Conservation (phyloP, 2,113 vertebrate genomes). For the Machaerirhynchus nigripectus region DNA sequence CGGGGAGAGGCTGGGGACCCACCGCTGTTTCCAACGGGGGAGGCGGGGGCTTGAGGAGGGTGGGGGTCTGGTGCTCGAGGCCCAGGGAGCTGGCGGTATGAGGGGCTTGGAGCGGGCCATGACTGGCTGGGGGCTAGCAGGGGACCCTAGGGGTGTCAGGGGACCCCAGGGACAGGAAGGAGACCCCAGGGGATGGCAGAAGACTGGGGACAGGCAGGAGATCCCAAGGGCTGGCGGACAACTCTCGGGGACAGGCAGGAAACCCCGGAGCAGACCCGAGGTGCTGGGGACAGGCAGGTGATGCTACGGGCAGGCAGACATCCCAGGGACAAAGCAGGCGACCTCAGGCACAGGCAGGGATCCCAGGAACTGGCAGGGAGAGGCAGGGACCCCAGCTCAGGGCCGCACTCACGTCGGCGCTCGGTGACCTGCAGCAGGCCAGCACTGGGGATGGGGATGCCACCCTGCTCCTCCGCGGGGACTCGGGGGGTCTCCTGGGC, state of each 20-base stretch:
- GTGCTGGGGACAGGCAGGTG: neutral
- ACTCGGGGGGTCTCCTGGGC: constrained; percentile 73
- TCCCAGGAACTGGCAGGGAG: no score
- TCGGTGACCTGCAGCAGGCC: constrained; percentile 91
- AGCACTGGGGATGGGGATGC: constrained; percentile 78
- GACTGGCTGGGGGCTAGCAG: no score
- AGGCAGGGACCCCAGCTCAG: neutral
- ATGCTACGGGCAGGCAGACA: neutral
- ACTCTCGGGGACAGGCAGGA: neutral
- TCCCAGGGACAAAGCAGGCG: neutral
- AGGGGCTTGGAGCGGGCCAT: neutral
- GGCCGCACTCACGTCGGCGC: constrained; percentile 85
- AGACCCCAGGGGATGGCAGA: neutral
- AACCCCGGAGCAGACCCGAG: no score
- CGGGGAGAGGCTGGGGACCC: neutral
- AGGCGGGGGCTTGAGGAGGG: neutral
- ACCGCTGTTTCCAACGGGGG: neutral
- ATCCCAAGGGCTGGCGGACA: neutral
- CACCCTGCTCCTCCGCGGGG: constrained; percentile 75
- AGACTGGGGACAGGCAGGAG: neutral
- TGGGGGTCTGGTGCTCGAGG: neutral
- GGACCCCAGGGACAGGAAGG: neutral
- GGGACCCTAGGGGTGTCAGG: no score
- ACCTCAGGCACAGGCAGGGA: neutral
- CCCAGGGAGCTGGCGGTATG: neutral